Evolutionary conservation across 2,797 vertebrate species (phyloP), one percentile per base, ranked within the genome.

Genomic region (Poecilia wingei): DNA sequence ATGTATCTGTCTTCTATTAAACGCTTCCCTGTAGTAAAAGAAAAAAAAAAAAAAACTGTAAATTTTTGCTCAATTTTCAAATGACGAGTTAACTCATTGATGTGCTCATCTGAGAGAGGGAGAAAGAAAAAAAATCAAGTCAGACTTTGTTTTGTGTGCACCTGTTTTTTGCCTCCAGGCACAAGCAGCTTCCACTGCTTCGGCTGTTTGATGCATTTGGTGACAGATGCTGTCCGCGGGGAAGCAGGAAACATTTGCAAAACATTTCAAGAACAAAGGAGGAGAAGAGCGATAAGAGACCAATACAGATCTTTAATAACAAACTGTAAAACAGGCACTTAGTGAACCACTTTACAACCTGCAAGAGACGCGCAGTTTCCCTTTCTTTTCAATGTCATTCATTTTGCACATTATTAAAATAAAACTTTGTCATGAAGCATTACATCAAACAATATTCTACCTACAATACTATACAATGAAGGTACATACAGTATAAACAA

Each of bases 391-490:
- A 94, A 91, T 96, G 94, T 94, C 88, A 96, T 94, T 97, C 94
- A 95, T 92, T 95, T 95, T 97, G 96, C 93, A 96, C 96, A 96
- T 97, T 96, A 97, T 96, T 97, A 98, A 97, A 98, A 98, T 98
- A 98, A 97, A 96, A 95, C 95, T 97, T 96, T 96, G 94, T 95
- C 94, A 96, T 90, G 90, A 97, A 94, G 96, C 96, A 97, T 98
- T 97, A 97, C 97, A 98, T 95, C 95, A 95, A 95, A 94, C 96
- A 94, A 95, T 94, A 93, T 87, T 96, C 96, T 97, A 97, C 96
- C 96, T 97, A 97, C 96, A 97, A 96, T 97, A 97, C 96, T 94
- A 95, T 96, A 97, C 95, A 96, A 96, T 95, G 95, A 95, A 93
- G 95, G 94, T 96, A 95, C 95, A 95, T 96, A 96, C 94, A 95